Conservation (phyloP, 1,140 invertebrate genomes). For the Babylonia areolata region DNA sequence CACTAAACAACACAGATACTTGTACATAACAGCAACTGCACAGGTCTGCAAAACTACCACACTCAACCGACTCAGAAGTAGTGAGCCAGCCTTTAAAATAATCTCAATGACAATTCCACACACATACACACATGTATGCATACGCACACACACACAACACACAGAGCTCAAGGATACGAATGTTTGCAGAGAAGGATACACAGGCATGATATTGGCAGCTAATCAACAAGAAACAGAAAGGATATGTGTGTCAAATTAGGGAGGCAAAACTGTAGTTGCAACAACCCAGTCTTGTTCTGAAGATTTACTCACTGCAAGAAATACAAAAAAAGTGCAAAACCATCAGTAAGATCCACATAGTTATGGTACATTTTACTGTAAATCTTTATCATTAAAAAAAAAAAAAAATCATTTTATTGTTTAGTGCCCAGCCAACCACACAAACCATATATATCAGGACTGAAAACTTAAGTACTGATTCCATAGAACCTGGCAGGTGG, state of each 20-base stretch:
- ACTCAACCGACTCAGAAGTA: background rate
- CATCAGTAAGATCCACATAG: too few relatives aligned
- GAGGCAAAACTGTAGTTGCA: background rate
- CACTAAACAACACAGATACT: too few relatives aligned
- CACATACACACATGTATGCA: background rate
- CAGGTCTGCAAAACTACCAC: too few relatives aligned
- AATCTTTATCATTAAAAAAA: too few relatives aligned
- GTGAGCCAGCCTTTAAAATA: background rate
- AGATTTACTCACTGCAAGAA: conserved; percentile 30
- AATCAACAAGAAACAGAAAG: background rate
- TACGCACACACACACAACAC: background rate
- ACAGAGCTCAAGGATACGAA: background rate
- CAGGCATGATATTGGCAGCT: background rate
- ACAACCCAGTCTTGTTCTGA: background rate
- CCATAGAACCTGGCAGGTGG: too few relatives aligned
- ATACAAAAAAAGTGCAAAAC: background rate
- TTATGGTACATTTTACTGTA: too few relatives aligned
- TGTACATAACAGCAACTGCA: too few relatives aligned
- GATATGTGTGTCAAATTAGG: background rate
- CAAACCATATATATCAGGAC: too few relatives aligned
- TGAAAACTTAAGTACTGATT: too few relatives aligned
- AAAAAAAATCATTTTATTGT: too few relatives aligned
- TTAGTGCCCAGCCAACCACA: too few relatives aligned
- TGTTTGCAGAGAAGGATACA: background rate
- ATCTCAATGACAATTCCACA: background rate